Percentiles rank a stretch among this genome's conserved stretches.
Evolutionary conservation across 2,797 vertebrate genomes (phyloP).

Genomic region (Crypturellus tataupa): DNA sequence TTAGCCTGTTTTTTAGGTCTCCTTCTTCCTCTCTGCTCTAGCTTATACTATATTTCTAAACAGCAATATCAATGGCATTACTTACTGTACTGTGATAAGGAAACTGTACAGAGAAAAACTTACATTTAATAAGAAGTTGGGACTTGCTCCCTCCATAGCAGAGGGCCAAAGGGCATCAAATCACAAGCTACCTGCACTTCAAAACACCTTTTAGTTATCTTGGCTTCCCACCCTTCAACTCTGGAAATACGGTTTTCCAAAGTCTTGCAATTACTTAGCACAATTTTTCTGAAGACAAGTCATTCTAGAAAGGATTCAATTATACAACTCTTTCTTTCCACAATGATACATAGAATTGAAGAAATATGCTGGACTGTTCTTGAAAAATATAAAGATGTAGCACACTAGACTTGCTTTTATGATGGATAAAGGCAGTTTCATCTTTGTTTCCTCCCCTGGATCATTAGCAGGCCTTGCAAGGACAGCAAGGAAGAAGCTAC

Average conservation of each 20-base stretch:
- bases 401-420: background rate
- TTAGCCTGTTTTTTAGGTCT: background rate
- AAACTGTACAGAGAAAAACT: conserved; percentile 9
- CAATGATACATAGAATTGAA: accelerated
- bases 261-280: background rate
- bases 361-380: accelerated
- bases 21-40: background rate
- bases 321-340: background rate
- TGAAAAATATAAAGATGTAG: background rate
- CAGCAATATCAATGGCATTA: conserved; percentile 24
- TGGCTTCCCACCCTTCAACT: background rate
- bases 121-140: conserved; percentile 12
- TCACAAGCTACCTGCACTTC: conserved; percentile 4
- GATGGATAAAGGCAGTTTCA: background rate
- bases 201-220: background rate
- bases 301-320: background rate
- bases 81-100: background rate
- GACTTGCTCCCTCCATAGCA: background rate
- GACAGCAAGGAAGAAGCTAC: accelerated
- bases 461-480: accelerated
- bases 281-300: background rate
- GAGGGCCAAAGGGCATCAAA: conserved; percentile 24
- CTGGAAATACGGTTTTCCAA: background rate
- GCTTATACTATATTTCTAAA: background rate
- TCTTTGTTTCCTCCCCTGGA: background rate